Evolutionary conservation across 2,888 invertebrate genomes (phyloP).

Genomic region (Pachycephus smyrnensis): DNA sequence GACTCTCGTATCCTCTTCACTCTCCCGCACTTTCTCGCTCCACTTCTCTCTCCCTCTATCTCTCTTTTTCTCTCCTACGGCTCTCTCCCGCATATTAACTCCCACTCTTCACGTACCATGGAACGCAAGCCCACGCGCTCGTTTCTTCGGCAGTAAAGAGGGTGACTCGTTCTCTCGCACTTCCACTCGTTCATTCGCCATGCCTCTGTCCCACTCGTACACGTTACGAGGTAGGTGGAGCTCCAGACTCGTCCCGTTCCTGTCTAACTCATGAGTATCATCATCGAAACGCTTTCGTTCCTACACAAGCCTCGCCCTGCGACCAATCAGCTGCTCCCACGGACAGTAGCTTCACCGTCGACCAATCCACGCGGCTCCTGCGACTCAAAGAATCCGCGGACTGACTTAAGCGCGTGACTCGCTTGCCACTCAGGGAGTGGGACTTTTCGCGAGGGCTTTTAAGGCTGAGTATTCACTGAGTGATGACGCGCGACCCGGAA

Average conservation of each 20-base stretch:
- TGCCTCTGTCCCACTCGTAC: constrained; percentile 12
- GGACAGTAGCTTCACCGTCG: constrained; percentile 39
- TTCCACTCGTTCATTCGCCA: not conserved
- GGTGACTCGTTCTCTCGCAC: constrained; percentile 8
- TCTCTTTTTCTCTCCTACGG: constrained; percentile 19
- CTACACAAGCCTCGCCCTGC: constrained; percentile 50
- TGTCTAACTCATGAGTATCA: constrained; percentile 28
- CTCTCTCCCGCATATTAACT: not conserved
- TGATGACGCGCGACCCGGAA: constrained; percentile 10
- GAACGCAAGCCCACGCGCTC: not conserved
- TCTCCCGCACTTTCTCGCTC: not conserved
- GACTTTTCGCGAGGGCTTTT: constrained; percentile 61
- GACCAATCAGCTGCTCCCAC: constrained; percentile 53
- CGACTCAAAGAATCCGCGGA: constrained; percentile 27
- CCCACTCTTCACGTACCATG: not conserved
- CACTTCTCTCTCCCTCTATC: constrained; percentile 22
- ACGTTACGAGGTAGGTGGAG: constrained; percentile 49
- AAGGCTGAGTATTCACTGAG: constrained; percentile 22
- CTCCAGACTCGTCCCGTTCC: constrained; percentile 39
- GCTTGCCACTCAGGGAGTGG: constrained; percentile 47
- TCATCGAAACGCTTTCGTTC: constrained; percentile 28
- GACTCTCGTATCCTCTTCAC: not conserved
- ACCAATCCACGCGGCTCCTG: constrained; percentile 44
- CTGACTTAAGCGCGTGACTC: constrained; percentile 28
- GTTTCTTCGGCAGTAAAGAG: not conserved